phyloP scores from a whole-genome alignment of 2,113 vertebrate genomes.

The Phrynocephalus versicolor region DNA sequence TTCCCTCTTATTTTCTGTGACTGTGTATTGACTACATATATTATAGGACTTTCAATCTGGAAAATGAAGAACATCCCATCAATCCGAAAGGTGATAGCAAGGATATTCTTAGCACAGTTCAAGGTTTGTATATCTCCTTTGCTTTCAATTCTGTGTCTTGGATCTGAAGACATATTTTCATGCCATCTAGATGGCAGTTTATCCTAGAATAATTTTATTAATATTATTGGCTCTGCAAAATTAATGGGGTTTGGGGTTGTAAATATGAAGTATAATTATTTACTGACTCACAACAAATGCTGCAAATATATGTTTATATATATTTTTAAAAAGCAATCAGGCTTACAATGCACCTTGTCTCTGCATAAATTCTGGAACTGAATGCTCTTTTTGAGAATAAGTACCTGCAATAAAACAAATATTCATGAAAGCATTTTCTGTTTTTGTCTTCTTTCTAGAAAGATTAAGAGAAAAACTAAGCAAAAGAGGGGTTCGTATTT shows the following conservation, averaged over 20 bases:
- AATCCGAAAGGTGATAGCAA: conserved; percentile 50
- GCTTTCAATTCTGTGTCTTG: conserved; percentile 26
- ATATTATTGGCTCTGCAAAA: not conserved
- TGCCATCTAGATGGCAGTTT: not conserved
- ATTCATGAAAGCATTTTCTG: conserved; percentile 1
- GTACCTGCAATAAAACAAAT: not conserved
- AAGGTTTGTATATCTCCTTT: conserved; percentile 65
- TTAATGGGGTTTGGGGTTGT: not conserved
- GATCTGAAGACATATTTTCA: not conserved
- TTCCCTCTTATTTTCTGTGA: not conserved
- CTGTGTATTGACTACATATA: conserved; percentile 19
- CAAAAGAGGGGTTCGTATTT: conserved; percentile 71
- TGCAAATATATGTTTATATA: not conserved
- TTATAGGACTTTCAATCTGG: conserved; percentile 63
- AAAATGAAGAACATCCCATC: conserved; percentile 36
- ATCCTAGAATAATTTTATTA: not conserved
- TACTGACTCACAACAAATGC: not conserved
- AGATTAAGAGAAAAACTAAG: conserved; percentile 63
- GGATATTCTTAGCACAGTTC: conserved; percentile 64
- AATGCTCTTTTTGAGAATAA: not conserved
- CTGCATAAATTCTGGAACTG: not conserved
- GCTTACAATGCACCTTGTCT: too few relatives aligned
- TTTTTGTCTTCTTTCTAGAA: conserved; percentile 56
- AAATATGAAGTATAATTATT: not conserved
- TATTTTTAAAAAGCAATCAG: too few relatives aligned